A percentile compares a stretch with the other conserved stretches of the same genome.
These are phyloP conservation scores for Amphibalanus amphitrite DNA, from an alignment of 1,140 invertebrate species.

Conservation along the genomic window DNA sequence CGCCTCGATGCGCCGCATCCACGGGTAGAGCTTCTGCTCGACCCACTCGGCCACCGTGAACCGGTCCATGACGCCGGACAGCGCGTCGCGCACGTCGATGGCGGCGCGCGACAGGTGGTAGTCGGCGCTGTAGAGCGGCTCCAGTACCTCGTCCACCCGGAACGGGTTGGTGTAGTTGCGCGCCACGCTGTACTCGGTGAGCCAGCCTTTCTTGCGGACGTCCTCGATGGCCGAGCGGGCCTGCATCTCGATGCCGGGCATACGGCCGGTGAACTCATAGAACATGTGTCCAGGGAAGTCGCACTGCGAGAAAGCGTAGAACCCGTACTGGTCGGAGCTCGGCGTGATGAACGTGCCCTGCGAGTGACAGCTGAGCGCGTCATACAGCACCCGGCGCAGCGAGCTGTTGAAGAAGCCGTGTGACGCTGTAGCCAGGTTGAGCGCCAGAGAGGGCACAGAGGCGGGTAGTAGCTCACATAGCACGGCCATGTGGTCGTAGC, in stretches of 20 bases:
- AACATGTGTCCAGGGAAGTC: slow-evolving; percentile 36
- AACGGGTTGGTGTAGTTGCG: slow-evolving; percentile 53
- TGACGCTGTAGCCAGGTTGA: slow-evolving; percentile 39
- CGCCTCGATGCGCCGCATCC: slow-evolving; percentile 27
- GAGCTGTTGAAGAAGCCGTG: slow-evolving; percentile 42
- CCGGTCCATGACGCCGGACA: slow-evolving; percentile 49
- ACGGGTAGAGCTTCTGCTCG: slow-evolving; percentile 41
- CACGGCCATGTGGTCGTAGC: slow-evolving; percentile 81
- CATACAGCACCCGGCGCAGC: slow-evolving; percentile 33
- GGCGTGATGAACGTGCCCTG: slow-evolving; percentile 27
- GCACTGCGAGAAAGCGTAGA: slow-evolving; percentile 38
- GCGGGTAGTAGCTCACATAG: slow-evolving; percentile 79
- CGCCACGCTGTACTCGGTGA: slow-evolving; percentile 60
- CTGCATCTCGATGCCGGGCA: slow-evolving; percentile 29
- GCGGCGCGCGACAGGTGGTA: slow-evolving; percentile 31
- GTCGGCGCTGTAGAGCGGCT: slow-evolving; percentile 37
- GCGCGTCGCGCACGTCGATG: slow-evolving; percentile 40
- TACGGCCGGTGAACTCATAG: slow-evolving; percentile 36
- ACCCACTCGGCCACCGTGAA: slow-evolving; percentile 57
- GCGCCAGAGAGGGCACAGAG: slow-evolving; percentile 53
- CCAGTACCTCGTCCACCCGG: slow-evolving; percentile 46
- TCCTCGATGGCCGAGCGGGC: slow-evolving; percentile 20
- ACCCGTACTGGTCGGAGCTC: slow-evolving; percentile 37
- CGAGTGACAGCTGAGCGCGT: slow-evolving; percentile 34
- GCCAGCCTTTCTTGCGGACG: slow-evolving; percentile 38